Percentiles rank a stretch among this genome's conserved stretches.
Conservation (phyloP, 2,113 vertebrate genomes). For the Platichthys flesus region DNA sequence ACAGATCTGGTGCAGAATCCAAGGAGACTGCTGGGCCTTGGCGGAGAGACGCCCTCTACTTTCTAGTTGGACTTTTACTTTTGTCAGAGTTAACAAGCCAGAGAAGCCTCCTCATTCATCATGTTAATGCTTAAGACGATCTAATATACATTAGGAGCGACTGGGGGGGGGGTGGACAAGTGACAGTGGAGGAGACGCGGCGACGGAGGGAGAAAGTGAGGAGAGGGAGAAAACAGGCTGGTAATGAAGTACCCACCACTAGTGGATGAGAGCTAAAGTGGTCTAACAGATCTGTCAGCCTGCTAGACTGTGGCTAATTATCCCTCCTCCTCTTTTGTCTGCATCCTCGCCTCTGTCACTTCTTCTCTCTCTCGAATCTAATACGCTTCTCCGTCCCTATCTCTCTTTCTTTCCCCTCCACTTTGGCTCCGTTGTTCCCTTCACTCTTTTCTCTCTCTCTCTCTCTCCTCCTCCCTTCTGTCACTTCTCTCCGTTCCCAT, state of each 20-base stretch:
- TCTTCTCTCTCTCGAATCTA: constrained; percentile 38
- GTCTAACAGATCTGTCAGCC: constrained; percentile 76
- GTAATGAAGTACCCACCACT: constrained; percentile 74
- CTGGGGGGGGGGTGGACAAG: background rate
- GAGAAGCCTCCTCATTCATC: constrained; percentile 41
- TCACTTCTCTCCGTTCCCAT: constrained; percentile 61
- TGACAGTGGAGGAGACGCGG: background rate
- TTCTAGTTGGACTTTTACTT: background rate
- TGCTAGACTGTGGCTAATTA: constrained; percentile 80
- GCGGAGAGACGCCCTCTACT: no score
- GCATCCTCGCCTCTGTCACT: constrained; percentile 61
- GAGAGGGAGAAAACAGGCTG: constrained; percentile 47
- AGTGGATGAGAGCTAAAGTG: constrained; percentile 74
- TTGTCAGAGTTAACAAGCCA: constrained; percentile 31
- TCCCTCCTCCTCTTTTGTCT: constrained; percentile 67
- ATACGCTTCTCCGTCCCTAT: background rate
- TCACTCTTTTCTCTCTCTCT: constrained; percentile 10
- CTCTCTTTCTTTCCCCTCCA: background rate
- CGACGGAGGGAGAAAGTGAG: constrained; percentile 29
- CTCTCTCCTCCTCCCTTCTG: constrained; percentile 56
- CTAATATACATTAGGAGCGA: constrained; percentile 40
- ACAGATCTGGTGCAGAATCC: no score
- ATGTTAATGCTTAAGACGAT: constrained; percentile 50
- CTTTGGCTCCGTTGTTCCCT: constrained; percentile 2
- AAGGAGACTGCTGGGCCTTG: no score